Evolutionary conservation across 1,140 invertebrate genomes (phyloP), one percentile per base, ranked within the genome.

Genomic region (Eupristina koningsbergeri): DNA sequence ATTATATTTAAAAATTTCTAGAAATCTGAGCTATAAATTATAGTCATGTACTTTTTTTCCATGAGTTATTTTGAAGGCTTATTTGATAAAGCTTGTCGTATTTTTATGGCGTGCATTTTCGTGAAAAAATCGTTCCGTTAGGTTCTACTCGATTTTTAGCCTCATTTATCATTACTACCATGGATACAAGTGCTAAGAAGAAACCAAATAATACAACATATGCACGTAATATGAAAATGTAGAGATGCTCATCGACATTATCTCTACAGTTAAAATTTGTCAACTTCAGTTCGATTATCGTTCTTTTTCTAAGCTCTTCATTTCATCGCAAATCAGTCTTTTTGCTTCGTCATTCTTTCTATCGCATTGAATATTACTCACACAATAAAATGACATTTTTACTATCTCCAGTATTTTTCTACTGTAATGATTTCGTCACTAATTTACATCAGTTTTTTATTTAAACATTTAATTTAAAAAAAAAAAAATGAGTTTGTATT

Each of bases 51-150:
- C 36, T 22, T 71, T 71, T n/a, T n/a, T 1, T 6, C 36, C 36
- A 41, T 71, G 67, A 71, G 36, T 71, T 71, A 71, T 71, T 71
- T 69, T 39, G 8, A 39, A 69, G 22, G 39, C 8, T 36, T 17
- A n/a, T n/a, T 69, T 5, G 36, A 71, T 71, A 41, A 71, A 36
- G 36, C 22, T 41, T n/a, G 67, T 71, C 67, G 67, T 39, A 71
- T 71, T 71, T 71, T 71, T 71, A 41, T 5, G 36, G 13, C 5
- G 41, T 15, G 6, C 26, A 41, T 71, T 39, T 71, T 71, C 36
- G 5, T 71, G 22, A 41, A 71, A 41, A 71, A n/a, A 71, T n/a
- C 67, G 39, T 41, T 34, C 34, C 36, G 36, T 36, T 69, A 69
- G 67, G 5, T 45, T 69, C 39, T 7, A 69, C 67, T 69, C 34